Percentiles rank a stretch among this genome's conserved stretches.
phyloP scores from a whole-genome alignment of 35 echinoderm and acorn worm species.

The Holothuria glaberrima region DNA sequence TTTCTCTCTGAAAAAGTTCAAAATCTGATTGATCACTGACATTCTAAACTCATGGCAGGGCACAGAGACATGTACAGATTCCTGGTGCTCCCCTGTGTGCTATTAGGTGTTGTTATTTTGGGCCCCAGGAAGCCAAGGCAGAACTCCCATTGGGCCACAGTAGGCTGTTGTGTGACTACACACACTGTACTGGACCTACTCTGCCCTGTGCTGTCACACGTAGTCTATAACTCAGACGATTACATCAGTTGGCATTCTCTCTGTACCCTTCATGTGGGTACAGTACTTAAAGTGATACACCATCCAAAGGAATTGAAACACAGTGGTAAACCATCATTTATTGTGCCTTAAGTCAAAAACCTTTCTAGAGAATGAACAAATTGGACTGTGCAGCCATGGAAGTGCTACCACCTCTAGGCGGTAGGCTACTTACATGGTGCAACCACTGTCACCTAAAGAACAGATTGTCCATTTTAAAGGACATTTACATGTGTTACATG shows the following conservation, averaged over 20 bases:
- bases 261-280: no score
- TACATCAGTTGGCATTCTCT: conserved; percentile 15
- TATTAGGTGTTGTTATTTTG: conserved; percentile 48
- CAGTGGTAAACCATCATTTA: no score
- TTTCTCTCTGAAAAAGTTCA: background rate
- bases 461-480: no score
- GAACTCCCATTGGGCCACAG: conserved; percentile 20
- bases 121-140: conserved; percentile 21
- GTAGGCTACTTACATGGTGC: no score
- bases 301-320: no score
- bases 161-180: background rate
- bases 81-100: conserved; percentile 21
- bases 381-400: no score
- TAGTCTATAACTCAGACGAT: conserved; percentile 23
- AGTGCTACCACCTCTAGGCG: no score
- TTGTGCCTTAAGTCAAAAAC: no score
- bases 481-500: no score
- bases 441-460: no score
- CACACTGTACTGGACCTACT: conserved; percentile 10
- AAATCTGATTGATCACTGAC: conserved; percentile 29
- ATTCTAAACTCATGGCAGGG: background rate
- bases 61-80: conserved; percentile 21
- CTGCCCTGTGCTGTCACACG: conserved; percentile 14
- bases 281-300: no score
- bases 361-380: no score